Evolutionary conservation across 2,888 invertebrate genomes (phyloP).

Genomic region (Parascotia fuliginaria): DNA sequence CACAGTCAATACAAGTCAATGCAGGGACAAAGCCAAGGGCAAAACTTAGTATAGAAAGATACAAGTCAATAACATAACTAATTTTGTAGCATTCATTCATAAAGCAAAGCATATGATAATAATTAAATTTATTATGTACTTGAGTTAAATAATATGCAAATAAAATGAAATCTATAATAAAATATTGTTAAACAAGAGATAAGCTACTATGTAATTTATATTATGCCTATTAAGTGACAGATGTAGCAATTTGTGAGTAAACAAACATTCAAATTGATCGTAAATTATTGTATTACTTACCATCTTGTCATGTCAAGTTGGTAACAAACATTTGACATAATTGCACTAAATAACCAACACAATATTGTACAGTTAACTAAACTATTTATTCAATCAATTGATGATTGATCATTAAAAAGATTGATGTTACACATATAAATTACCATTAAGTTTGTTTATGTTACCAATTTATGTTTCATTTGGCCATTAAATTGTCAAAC

Average conservation of each 20-base stretch:
- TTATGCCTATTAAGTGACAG: slow-evolving; percentile 11
- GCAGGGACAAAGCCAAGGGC: neutral
- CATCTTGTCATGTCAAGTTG: slow-evolving; percentile 3
- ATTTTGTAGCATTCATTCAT: slow-evolving; percentile 2
- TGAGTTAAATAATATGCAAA: slow-evolving; percentile 21
- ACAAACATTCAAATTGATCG: slow-evolving; percentile 17
- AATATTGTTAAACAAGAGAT: slow-evolving; percentile 36
- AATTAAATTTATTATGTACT: slow-evolving; percentile 1
- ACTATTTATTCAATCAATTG: slow-evolving; percentile 3
- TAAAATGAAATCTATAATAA: slow-evolving; percentile 24
- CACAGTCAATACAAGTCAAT: neutral
- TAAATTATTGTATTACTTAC: slow-evolving; percentile 22
- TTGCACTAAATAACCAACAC: slow-evolving; percentile 10
- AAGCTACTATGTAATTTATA: slow-evolving; percentile 27
- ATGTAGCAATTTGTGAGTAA: slow-evolving; percentile 11
- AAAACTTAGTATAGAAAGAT: neutral
- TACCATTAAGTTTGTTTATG: slow-evolving; percentile 22
- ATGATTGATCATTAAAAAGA: slow-evolving; percentile 12
- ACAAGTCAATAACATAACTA: neutral
- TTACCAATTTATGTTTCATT: slow-evolving; percentile 25
- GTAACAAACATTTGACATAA: neutral
- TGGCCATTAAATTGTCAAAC: slow-evolving; percentile 27
- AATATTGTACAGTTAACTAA: neutral
- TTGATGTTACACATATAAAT: slow-evolving; percentile 14
- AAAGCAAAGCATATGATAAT: neutral